Evolutionary conservation across 2,888 invertebrate genomes (phyloP).

Genomic region (Pristionchus entomophagus): DNA sequence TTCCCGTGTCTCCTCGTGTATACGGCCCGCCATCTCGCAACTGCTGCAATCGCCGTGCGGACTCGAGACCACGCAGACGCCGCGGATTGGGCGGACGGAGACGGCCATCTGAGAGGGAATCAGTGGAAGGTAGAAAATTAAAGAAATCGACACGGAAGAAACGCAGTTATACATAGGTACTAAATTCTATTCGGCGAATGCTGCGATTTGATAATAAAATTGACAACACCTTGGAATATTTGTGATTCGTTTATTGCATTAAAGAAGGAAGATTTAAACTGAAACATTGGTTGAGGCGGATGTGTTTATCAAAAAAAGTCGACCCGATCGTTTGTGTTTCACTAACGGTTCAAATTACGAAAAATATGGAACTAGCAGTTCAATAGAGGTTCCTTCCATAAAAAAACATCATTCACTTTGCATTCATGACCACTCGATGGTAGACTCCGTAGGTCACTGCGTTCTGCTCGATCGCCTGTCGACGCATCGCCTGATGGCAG

Average conservation of each 20-base stretch:
- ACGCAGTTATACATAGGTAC: too few species aligned
- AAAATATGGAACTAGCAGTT: too few species aligned
- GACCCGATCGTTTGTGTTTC: not conserved
- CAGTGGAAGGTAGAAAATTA: not conserved
- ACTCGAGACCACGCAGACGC: conserved; percentile 93
- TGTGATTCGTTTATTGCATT: too few species aligned
- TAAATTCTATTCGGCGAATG: too few species aligned
- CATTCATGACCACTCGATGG: conserved; percentile 89
- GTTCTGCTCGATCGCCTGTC: conserved; percentile 93
- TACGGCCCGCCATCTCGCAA: conserved; percentile 88
- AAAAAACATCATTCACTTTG: conserved; percentile 82
- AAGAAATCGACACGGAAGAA: too few species aligned
- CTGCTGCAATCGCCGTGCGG: conserved; percentile 90
- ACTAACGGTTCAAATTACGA: not conserved
- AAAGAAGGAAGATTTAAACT: too few species aligned
- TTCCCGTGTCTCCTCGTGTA: conserved; percentile 21
- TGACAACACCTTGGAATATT: too few species aligned
- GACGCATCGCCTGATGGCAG: conserved; percentile 85
- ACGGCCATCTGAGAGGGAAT: conserved; percentile 80
- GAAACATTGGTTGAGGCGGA: too few species aligned
- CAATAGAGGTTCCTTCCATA: not conserved
- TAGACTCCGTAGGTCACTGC: conserved; percentile 96
- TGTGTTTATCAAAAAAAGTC: too few species aligned
- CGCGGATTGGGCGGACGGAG: conserved; percentile 83
- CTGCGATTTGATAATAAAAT: too few species aligned